A percentile compares a stretch with the other conserved stretches of the same genome.
phyloP scores from a whole-genome alignment of 2,797 vertebrate species.

The Salmo trutta region DNA sequence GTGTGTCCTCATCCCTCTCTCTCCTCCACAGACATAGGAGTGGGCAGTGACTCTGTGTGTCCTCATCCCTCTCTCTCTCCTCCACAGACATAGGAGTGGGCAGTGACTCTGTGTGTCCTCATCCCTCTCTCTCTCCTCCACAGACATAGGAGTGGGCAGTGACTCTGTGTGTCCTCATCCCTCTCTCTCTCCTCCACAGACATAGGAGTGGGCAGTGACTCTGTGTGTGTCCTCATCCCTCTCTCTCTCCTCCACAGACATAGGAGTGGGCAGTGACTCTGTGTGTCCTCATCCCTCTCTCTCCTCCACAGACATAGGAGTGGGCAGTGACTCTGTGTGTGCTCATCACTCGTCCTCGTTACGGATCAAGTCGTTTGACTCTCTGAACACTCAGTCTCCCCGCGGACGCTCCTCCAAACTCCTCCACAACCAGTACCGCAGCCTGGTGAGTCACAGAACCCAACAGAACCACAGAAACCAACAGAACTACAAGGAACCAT shows the following conservation, averaged over 20 bases:
- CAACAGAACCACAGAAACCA: background rate
- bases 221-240: conserved; percentile 41
- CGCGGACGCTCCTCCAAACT: conserved; percentile 86
- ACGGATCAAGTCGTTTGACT: conserved; percentile 95
- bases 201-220: conserved; percentile 83
- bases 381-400: conserved; percentile 85
- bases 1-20: conserved; percentile 55
- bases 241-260: conserved; percentile 55
- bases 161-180: background rate
- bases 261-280: background rate
- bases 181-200: conserved; percentile 61
- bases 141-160: background rate
- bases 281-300: background rate
- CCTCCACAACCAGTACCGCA: conserved; percentile 92
- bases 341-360: conserved; percentile 80
- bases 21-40: conserved; percentile 43
- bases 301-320: conserved; percentile 75
- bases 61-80: background rate
- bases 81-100: conserved; percentile 81
- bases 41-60: background rate
- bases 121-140: conserved; percentile 30
- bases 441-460: conserved; percentile 76
- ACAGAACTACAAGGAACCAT: background rate
- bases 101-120: conserved; percentile 81
- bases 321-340: conserved; percentile 85